Percentiles rank a stretch among this genome's conserved stretches.
Conservation (phyloP, 2,797 vertebrate species). For the Percopsis omiscomaycus region DNA sequence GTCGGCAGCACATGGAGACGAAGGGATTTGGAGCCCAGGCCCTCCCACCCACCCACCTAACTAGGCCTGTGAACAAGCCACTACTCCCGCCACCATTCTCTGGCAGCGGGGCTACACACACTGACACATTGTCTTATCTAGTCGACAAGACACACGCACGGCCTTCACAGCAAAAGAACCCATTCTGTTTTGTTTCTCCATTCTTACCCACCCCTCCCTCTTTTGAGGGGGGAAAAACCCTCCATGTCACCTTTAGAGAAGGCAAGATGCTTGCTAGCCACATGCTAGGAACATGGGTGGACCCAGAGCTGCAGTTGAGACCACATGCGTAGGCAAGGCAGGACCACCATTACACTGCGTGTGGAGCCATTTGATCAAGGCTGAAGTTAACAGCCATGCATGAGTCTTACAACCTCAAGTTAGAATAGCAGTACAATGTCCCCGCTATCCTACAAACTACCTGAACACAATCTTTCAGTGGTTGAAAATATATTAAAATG, state of each 20-base stretch:
- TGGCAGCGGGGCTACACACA: constrained; percentile 17
- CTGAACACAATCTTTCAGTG: too few relatives aligned
- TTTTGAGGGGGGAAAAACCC: constrained; percentile 11
- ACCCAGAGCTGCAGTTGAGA: constrained; percentile 49
- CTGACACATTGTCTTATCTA: constrained; percentile 48
- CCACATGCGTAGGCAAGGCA: constrained; percentile 49
- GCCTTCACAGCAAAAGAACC: constrained; percentile 53
- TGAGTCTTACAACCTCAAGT: neutral
- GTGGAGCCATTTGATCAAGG: constrained; percentile 50
- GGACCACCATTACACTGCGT: constrained; percentile 52
- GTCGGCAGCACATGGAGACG: constrained; percentile 71
- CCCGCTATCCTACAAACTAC: too few relatives aligned
- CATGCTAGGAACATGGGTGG: constrained; percentile 62
- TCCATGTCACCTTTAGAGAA: constrained; percentile 55
- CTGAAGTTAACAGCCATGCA: constrained; percentile 23
- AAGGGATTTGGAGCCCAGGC: constrained; percentile 51
- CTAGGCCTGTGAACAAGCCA: constrained; percentile 52
- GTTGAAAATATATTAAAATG: too few relatives aligned
- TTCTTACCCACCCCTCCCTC: constrained; percentile 26
- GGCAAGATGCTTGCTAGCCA: constrained; percentile 35
- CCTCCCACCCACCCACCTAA: constrained; percentile 54
- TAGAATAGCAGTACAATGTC: neutral
- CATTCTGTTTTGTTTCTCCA: constrained; percentile 22
- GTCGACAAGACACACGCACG: constrained; percentile 55
- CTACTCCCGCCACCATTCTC: constrained; percentile 36